These are phyloP conservation scores for Trididemnum nubilum DNA, from an alignment of 23 tunicate species.

Conservation along the genomic window DNA sequence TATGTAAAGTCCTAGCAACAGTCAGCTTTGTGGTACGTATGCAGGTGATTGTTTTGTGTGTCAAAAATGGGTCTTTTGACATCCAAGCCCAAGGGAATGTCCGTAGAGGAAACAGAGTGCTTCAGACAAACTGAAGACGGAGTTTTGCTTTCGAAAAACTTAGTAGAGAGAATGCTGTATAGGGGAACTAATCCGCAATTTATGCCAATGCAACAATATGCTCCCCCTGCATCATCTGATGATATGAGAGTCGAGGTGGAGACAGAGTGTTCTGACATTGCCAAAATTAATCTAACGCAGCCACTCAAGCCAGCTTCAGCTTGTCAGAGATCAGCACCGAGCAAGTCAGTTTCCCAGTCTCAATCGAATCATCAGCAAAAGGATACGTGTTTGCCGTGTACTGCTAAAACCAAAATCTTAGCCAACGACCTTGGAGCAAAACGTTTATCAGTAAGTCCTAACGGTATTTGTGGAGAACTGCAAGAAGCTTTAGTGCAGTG, in stretches of 20 bases:
- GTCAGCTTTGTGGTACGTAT: too few relatives aligned
- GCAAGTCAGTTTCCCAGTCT: neutral
- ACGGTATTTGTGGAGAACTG: neutral
- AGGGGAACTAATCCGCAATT: neutral
- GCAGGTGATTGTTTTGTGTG: too few relatives aligned
- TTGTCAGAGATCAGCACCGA: neutral
- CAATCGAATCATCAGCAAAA: neutral
- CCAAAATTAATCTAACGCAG: neutral
- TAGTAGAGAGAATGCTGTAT: neutral
- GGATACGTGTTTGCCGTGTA: neutral
- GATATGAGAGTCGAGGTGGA: too few relatives aligned
- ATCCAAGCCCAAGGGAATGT: neutral
- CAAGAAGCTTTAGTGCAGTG: neutral
- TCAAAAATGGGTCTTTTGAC: too few relatives aligned
- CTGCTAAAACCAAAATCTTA: too few relatives aligned
- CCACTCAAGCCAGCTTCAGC: neutral
- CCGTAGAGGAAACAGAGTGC: neutral
- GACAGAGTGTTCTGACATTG: neutral
- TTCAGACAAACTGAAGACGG: constrained; percentile 21
- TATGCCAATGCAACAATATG: neutral
- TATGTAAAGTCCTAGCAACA: too few relatives aligned
- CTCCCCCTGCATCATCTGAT: too few relatives aligned
- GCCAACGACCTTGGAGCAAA: neutral
- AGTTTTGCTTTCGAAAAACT: neutral
- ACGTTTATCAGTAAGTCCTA: neutral